Evolutionary conservation across 2,797 vertebrate genomes (phyloP), one percentile per base, ranked within the genome.

Genomic region (Hyperoplus immaculatus): DNA sequence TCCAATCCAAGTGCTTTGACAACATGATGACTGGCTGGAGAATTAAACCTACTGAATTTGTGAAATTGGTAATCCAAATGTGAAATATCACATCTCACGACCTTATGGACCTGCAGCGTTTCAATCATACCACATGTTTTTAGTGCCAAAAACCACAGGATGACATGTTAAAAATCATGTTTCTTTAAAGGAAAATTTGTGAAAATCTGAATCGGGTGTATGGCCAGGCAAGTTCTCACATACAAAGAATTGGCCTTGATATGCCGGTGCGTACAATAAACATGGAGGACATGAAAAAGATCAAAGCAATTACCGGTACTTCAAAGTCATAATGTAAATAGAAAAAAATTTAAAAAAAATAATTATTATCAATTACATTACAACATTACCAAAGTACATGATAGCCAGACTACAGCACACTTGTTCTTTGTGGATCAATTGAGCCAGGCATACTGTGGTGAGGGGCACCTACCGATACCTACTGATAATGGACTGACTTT

Each of bases 351-450:
- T n/a, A n/a, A n/a, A 29, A 29, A 29, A 29, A 29, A 29, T 29
- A 29, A 29, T 29, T 29, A 29, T 29, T 29, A 29, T 29, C 29
- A 42, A 15, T 21, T 45, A 0, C 38, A 62, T 49, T 8, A 4
- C 53, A 60, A 14, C 6, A 14, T 11, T 36, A 64, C 9, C 21
- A 38, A 14, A 66, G 69, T 50, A 69, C 29, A 53, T 65, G 75
- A 64, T 60, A 41, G 38, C 11, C 36, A 42, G 66, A 81, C 18
- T 29, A 10, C 66, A 56, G 72, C 9, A 21, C 55, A 64, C 69
- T 73, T 75, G 41, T 49, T 73, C 55, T 73, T 42, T 8, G 10
- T 53, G 69, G 66, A 77, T 86, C 78, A 76, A 13, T 29, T 63
- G 66, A 72, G 69, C 56, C 51, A 42, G 72, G 15, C 59, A 58